Evolutionary conservation across 1,140 invertebrate genomes (phyloP), one percentile per base, ranked within the genome.

Genomic region (Hyposmocoma kahamanoa): DNA sequence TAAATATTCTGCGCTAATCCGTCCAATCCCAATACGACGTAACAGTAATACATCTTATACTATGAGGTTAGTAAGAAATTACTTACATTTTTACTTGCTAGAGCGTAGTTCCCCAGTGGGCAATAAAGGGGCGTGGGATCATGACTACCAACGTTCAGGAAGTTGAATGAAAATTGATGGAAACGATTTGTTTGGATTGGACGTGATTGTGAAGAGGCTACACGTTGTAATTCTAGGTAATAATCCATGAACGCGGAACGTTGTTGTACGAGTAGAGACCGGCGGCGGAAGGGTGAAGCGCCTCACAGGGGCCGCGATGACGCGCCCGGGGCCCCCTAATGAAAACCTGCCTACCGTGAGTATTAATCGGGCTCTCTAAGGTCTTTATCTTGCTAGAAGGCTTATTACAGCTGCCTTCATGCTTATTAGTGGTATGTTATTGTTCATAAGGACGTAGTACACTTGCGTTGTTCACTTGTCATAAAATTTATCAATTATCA

Each of bases 291-390:
- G 30, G 50, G 55, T 58, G 63, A 64, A 19, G 42, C 34, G 46
- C 48, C 55, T 26, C 28, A 41, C 47, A 55, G n/a, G 54, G 59
- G 47, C 51, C 56, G 72, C 61, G 59, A 90, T 90, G 88, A 90
- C 88, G 60, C 90, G 91, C 72, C 90, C 92, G 13, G 90, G 90
- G 39, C 91, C 93, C 18, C 93, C 93, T 46, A 92, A 93, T 80
- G 93, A 95, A 64, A 94, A 95, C 72, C 88, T 95, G 47, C 90
- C 92, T 32, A 94, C 74, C 11, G 78, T 82, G 48, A 68, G 68
- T 69, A 32, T n/a, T n/a, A n/a, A n/a, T n/a, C n/a, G n/a, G n/a
- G n/a, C n/a, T n/a, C n/a, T n/a, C n/a, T n/a, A n/a, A n/a, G n/a
- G n/a, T n/a, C n/a, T n/a, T n/a, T n/a, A n/a, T n/a, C n/a, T n/a